These are phyloP conservation scores for Habropoda laboriosa DNA, from an alignment of 1,140 invertebrate genomes.

Conservation along the genomic window DNA sequence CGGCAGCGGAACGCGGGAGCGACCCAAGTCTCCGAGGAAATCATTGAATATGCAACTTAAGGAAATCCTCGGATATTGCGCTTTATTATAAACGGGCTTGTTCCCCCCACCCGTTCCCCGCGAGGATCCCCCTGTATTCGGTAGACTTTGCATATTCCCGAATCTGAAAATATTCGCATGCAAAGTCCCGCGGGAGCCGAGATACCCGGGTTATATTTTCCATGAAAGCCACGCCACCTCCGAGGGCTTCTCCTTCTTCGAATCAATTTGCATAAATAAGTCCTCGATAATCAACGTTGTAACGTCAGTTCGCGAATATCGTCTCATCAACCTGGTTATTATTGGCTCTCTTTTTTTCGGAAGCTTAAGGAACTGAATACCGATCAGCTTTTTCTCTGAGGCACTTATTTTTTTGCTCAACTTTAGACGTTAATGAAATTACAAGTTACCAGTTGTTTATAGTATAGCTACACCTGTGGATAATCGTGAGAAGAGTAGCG, in stretches of 20 bases:
- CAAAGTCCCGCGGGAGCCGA: conserved; percentile 67
- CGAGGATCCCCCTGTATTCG: conserved; percentile 29
- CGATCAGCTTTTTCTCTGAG: too few species aligned
- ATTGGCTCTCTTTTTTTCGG: background rate
- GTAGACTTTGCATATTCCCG: conserved; percentile 78
- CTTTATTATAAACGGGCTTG: conserved; percentile 80
- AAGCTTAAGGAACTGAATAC: too few species aligned
- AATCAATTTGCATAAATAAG: conserved; percentile 48
- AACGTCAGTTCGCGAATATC: background rate
- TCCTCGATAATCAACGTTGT: conserved; percentile 20
- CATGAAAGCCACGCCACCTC: background rate
- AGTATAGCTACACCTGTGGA: too few species aligned
- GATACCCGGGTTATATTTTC: conserved; percentile 58
- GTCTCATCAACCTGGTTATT: too few species aligned
- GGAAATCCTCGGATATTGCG: conserved; percentile 84
- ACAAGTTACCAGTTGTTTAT: too few species aligned
- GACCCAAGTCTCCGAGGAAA: conserved; percentile 84
- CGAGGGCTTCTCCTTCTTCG: background rate
- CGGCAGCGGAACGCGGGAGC: conserved; percentile 43
- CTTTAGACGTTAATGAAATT: too few species aligned
- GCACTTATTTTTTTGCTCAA: too few species aligned
- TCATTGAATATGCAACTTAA: conserved; percentile 86
- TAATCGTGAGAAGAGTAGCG: too few species aligned
- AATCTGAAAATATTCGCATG: conserved; percentile 78
- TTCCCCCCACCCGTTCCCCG: conserved; percentile 28